These are phyloP conservation scores for Andrena trimmerana DNA, from an alignment of 2,888 invertebrate species.

Conservation along the genomic window DNA sequence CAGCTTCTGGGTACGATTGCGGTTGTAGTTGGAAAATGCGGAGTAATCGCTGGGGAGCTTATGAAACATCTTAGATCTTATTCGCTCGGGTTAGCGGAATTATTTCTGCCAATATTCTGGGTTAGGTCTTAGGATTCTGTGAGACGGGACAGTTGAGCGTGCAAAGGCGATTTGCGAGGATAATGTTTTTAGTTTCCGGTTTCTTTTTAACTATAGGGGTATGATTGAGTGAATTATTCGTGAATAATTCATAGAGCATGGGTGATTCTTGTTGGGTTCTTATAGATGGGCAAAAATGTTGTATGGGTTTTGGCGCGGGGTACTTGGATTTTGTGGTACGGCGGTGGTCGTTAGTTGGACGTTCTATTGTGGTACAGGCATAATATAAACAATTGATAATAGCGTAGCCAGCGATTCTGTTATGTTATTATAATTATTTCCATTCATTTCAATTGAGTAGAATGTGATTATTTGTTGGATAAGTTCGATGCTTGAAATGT, in stretches of 20 bases:
- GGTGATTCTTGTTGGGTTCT: not conserved
- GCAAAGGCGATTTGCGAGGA: too few relatives aligned
- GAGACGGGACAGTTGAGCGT: too few relatives aligned
- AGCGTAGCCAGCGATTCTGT: not conserved
- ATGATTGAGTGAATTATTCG: not conserved
- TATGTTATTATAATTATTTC: conserved; percentile 58
- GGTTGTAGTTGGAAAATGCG: too few relatives aligned
- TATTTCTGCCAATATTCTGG: too few relatives aligned
- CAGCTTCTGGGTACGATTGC: too few relatives aligned
- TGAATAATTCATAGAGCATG: not conserved
- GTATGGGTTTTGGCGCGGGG: conserved; percentile 26
- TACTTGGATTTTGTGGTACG: conserved; percentile 27
- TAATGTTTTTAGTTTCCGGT: too few relatives aligned
- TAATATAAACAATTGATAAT: conserved; percentile 75
- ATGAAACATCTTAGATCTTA: too few relatives aligned
- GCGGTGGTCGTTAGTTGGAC: conserved; percentile 57
- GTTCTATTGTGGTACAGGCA: conserved; percentile 65
- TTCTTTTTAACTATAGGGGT: not conserved
- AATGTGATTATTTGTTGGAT: not conserved
- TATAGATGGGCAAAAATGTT: not conserved
- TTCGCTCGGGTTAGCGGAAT: too few relatives aligned
- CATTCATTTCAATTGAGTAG: conserved; percentile 33
- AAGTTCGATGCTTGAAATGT: not conserved
- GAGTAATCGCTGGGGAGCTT: too few relatives aligned
- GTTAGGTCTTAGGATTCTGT: too few relatives aligned